Base-by-base conservation (phyloP, 2,797 vertebrate genomes). In the Labroides dimidiatus region DNA sequence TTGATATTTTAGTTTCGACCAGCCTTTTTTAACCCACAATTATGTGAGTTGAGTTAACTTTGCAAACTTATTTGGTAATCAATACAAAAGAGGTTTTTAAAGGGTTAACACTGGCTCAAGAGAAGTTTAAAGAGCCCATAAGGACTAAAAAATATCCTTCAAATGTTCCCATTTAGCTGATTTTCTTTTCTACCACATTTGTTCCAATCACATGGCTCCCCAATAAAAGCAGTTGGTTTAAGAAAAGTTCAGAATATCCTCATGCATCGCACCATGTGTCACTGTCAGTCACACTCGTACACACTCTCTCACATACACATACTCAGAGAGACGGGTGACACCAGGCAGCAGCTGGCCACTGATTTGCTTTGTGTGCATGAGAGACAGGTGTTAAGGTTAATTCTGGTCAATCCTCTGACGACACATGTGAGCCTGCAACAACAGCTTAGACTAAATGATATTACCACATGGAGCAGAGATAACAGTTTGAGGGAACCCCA, bases 301-400 rank as follows among this genome's bases (percentile, higher is more conserved):
- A 11, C 47, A 51, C 16, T 48, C 30, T 27, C 43, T 15, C 23
- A 56, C 49, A 68, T 8, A 36, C 24, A 27, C 55, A 57, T 45
- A 64, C 64, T 16, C 42, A 64, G 6, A 61, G 21, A 44, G 23
- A 37, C 23, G 10, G 56, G 48, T 52, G 66, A 74, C 50, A 60
- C 27, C 30, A 41, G 45, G 27, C 77, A 80, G 67, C 84, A 81
- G 71, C 77, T 84, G 80, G 54, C n/a, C 30, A 49, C 44, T 42
- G 49, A 42, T 36, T 72, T 69, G 69, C 67, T 74, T 77, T 77
- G 67, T 78, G 51, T 54, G 44, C 39, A 44, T 17, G 59, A 75
- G 36, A 75, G 62, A 84, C 81, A 87, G 70, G 69, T 82, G 77
- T 82, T 74, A 73, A 64, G 69, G 73, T 71, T 75, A 77, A 78